phyloP scores from a whole-genome alignment of 2,113 vertebrate species.

The Forbesichthys agassizii region DNA sequence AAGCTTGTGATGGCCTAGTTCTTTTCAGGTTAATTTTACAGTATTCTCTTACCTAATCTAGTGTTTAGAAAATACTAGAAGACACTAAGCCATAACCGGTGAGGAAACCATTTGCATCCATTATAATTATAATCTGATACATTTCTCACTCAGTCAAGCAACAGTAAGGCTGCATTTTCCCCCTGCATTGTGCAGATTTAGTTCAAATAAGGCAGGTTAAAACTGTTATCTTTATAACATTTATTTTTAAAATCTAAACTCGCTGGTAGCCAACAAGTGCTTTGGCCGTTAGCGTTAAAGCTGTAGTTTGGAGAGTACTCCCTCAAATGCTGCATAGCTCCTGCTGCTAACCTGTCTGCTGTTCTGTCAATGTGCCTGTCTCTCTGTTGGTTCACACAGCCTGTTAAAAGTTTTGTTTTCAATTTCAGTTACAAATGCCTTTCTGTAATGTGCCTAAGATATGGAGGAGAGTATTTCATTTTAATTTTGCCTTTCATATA shows the following conservation, averaged over 20 bases:
- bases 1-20: slow-evolving; percentile 8
- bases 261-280: too few relatives aligned
- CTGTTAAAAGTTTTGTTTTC: slow-evolving; percentile 13
- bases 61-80: slow-evolving; percentile 29
- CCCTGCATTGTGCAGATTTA: too few relatives aligned
- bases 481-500: slow-evolving; percentile 83
- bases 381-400: slow-evolving; percentile 39
- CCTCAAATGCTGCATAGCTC: slow-evolving; percentile 45
- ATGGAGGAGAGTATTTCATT: slow-evolving; percentile 68
- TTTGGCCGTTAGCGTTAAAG: too few relatives aligned
- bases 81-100: slow-evolving; percentile 56
- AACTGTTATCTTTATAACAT: neutral
- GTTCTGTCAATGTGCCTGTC: slow-evolving; percentile 50
- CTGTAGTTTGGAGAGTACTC: slow-evolving; percentile 31
- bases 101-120: too few relatives aligned
- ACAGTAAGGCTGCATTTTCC: too few relatives aligned
- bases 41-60: slow-evolving; percentile 28
- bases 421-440: slow-evolving; percentile 72
- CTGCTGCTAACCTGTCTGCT: slow-evolving; percentile 46
- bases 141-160: neutral
- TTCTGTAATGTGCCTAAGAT: slow-evolving; percentile 84
- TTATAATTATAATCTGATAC: too few relatives aligned
- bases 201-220: too few relatives aligned
- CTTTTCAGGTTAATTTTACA: slow-evolving; percentile 26
- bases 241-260: too few relatives aligned